These are phyloP conservation scores for Diphyllodes magnificus DNA, from an alignment of 2,113 vertebrate species.

Conservation along the genomic window DNA sequence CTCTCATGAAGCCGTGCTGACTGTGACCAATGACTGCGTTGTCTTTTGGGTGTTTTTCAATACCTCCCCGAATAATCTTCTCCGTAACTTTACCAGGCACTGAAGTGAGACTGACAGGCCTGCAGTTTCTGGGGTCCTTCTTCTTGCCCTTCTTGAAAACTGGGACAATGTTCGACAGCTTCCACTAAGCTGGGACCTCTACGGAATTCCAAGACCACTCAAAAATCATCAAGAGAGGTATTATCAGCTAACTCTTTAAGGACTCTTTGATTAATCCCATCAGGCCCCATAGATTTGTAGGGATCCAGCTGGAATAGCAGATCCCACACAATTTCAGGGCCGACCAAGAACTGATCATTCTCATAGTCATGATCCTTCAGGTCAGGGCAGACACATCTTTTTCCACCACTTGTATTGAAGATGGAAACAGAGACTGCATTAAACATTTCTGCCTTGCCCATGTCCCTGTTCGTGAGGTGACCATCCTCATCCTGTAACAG, in stretches of 20 bases:
- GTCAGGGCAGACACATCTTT: neutral
- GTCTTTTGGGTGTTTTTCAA: neutral
- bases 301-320: neutral
- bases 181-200: neutral
- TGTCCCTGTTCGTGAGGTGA: neutral
- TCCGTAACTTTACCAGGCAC: neutral
- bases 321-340: neutral
- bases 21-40: neutral
- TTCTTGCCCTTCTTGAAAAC: neutral
- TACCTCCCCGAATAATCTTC: neutral
- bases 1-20: neutral
- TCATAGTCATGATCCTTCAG: neutral
- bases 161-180: neutral
- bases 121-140: neutral
- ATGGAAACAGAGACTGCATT: neutral
- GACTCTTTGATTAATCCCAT: neutral
- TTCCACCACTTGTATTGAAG: neutral
- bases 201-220: neutral
- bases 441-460: neutral
- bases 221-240: neutral
- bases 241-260: neutral
- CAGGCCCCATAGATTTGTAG: neutral
- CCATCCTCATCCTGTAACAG: neutral
- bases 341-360: rapidly evolving
- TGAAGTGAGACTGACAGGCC: neutral